A percentile compares a stretch with the other conserved stretches of the same genome.
phyloP scores from a whole-genome alignment of 2,888 invertebrate genomes.

The Rotaria sp. region DNA sequence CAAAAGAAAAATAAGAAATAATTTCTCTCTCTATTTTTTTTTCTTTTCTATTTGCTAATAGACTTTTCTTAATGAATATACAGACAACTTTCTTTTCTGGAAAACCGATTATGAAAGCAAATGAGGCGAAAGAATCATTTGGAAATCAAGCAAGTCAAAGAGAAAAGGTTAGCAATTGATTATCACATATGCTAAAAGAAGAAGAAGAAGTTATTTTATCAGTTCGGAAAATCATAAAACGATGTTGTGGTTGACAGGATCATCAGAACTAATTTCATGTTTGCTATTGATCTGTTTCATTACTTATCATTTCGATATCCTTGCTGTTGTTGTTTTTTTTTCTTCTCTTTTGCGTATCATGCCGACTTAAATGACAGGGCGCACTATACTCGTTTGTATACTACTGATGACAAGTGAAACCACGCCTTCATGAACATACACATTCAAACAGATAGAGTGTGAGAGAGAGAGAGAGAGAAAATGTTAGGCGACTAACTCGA shows the following conservation, averaged over 20 bases:
- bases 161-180: conserved; percentile 10
- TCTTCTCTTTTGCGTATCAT: background rate
- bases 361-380: conserved; percentile 15
- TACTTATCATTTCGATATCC: background rate
- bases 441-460: background rate
- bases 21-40: background rate
- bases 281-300: background rate
- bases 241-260: conserved; percentile 1
- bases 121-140: conserved; percentile 15
- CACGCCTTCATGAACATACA: background rate
- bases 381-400: conserved; percentile 2
- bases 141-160: conserved; percentile 22
- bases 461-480: background rate
- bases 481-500: conserved; percentile 8
- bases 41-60: background rate
- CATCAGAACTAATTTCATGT: conserved; percentile 6
- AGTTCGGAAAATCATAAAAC: conserved; percentile 15
- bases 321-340: background rate
- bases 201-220: conserved; percentile 9
- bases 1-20: conserved; percentile 16
- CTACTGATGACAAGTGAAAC: conserved; percentile 1
- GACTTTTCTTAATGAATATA: conserved; percentile 7
- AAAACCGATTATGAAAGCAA: conserved; percentile 19
- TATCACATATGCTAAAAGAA: conserved; percentile 3
- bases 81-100: conserved; percentile 20